Evolutionary conservation across 1,140 invertebrate species (phyloP), one percentile per base, ranked within the genome.

Genomic region (Papilio polytes): DNA sequence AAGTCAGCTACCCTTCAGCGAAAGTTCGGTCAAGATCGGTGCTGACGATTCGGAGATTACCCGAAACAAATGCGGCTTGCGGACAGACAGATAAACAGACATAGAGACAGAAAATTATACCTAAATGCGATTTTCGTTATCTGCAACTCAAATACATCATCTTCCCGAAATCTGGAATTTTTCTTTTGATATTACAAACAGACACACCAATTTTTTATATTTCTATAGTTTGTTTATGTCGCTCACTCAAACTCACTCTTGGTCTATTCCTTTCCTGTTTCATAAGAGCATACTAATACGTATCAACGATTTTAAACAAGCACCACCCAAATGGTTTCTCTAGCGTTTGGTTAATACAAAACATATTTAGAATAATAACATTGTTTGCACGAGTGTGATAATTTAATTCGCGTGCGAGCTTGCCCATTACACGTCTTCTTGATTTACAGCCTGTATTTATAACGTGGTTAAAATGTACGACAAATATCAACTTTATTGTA

Each of bases 341-440:
- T 31, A 70, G 26, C 26, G 13, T 70, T 70, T 70, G 22, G 36
- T 31, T 36, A 22, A 80, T 44, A 53, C 53, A 44, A 44, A 80
- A 74, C 80, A 48, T 63, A 53, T 76, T n/a, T 59, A 80, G 80
- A 83, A 83, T 78, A 84, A 84, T 82, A 82, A 76, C 81, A 78
- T 80, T 63, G 80, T 83, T 83, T 83, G 82, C 80, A 83, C 80
- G 70, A 36, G 44, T 53, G 63, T 31, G 77, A 59, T 85, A 85
- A 85, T 85, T 81, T 41, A 80, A 83, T 82, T 85, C 74, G 78
- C 31, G 81, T 70, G 80, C 70, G 51, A 10, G 78, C 74, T 59
- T 53, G 59, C 74, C 74, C 59, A 80, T 80, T 82, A 31, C 46
- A 56, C n/a, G 36, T 44, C 74, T 26, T 76, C 74, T 76, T 76